A percentile compares a stretch with the other conserved stretches of the same genome.
Evolutionary conservation across 2,888 invertebrate species (phyloP).

Genomic region (Unio delphinus): DNA sequence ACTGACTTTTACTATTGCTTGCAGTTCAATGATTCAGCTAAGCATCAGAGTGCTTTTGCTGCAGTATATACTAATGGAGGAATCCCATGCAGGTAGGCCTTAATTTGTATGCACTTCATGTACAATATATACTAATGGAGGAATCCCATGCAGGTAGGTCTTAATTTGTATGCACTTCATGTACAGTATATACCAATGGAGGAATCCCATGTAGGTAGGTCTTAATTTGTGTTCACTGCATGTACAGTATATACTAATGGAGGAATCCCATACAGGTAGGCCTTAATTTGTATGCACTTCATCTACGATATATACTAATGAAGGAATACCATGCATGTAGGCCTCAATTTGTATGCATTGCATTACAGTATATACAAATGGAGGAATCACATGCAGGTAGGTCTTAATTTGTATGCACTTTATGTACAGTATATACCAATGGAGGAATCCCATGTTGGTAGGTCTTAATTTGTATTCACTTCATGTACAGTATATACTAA

Average conservation of each 20-base stretch:
- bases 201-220: slow-evolving; percentile 67
- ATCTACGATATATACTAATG: slow-evolving; percentile 67
- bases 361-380: slow-evolving; percentile 68
- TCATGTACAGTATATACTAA: slow-evolving; percentile 54
- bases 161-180: slow-evolving; percentile 54
- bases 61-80: slow-evolving; percentile 68
- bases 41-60: slow-evolving; percentile 66
- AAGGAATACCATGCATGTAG: slow-evolving; percentile 68
- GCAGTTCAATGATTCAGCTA: slow-evolving; percentile 56
- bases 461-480: background rate
- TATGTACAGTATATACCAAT: slow-evolving; percentile 61
- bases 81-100: slow-evolving; percentile 65
- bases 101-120: slow-evolving; percentile 57
- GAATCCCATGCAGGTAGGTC: slow-evolving; percentile 65
- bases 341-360: slow-evolving; percentile 39
- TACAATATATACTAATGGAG: slow-evolving; percentile 67
- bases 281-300: slow-evolving; percentile 46
- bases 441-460: slow-evolving; percentile 69
- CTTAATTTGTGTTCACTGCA: slow-evolving; percentile 49
- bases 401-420: background rate
- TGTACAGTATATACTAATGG: slow-evolving; percentile 68
- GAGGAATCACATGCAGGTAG: slow-evolving; percentile 48
- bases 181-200: slow-evolving; percentile 67
- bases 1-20: slow-evolving; percentile 14
- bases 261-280: slow-evolving; percentile 39